These are phyloP conservation scores for Exocentrus adspersus DNA, from an alignment of 2,888 invertebrate species.

Conservation along the genomic window DNA sequence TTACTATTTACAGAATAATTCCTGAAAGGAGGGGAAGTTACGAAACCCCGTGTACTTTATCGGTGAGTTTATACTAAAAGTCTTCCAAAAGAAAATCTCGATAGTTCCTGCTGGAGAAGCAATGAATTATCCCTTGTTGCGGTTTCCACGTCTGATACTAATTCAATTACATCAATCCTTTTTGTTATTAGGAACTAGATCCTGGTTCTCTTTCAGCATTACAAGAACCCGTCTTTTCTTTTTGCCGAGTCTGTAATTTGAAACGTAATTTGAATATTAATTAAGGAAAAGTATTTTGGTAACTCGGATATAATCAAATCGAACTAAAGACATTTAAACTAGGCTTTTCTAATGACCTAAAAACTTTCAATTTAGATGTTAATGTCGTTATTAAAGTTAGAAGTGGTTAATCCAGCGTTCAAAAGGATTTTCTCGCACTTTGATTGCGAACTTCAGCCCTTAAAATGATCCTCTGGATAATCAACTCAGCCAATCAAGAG, in stretches of 20 bases:
- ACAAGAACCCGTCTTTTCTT: no score
- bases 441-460: slow-evolving; percentile 9
- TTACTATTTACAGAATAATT: background rate
- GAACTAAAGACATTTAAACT: background rate
- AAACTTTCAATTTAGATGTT: slow-evolving; percentile 24
- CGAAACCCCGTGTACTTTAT: background rate
- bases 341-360: slow-evolving; percentile 2
- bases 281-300: slow-evolving; percentile 19
- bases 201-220: no score
- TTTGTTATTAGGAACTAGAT: no score
- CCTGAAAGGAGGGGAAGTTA: background rate
- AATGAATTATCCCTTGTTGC: slow-evolving; percentile 3
- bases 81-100: background rate
- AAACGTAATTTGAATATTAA: no score
- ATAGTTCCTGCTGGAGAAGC: background rate
- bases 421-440: slow-evolving; percentile 9
- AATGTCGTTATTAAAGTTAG: slow-evolving; percentile 20
- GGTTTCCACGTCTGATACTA: slow-evolving; percentile 7
- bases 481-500: no score
- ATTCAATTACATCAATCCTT: slow-evolving; percentile 9
- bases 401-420: slow-evolving; percentile 11
- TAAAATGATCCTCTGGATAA: background rate
- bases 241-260: no score
- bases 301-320: slow-evolving; percentile 6
- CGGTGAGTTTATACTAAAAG: background rate